Base-by-base conservation (phyloP, 1,140 invertebrate genomes). In the Glossosoma conforme region DNA sequence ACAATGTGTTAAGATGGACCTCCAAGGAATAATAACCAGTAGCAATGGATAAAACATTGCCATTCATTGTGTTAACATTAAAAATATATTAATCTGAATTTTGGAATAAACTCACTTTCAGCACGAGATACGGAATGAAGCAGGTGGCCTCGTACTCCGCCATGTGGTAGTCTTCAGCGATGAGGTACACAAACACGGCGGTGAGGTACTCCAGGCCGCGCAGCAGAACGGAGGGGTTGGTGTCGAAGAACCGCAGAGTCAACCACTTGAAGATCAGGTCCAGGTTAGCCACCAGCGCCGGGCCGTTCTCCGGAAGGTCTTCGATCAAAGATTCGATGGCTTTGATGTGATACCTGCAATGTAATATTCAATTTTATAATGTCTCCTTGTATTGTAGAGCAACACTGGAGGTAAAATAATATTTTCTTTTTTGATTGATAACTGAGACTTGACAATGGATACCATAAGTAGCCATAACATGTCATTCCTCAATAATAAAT, bases 181-280 rank as follows among this genome's bases (percentile, higher is more conserved):
- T 84, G 2, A 97, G 74, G 58, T 84, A 77, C 49, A 80, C 81
- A 66, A 98, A 96, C 14, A 97, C 84, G 22, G 79, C 69, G 45
- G 85, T 81, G 5, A 97, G 72, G 72, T 97, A 97, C 59, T 98
- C 95, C 40, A 99, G 72, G 35, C 89, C 91, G 78, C 94, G 95
- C 42, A 97, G 76, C 21, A 98, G 76, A 20, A 98, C 95, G 18
- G 93, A 94, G 14, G 96, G 95, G 77, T 98, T 99, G 8, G 96
- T 98, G 74, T 98, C 96, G 62, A 97, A 98, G 69, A 98, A 98
- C 55, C 95, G 76, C 11, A 98, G 67, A 0, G 94, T 97, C 51
- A 97, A 66, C 97, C 97, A 99, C 68, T 96, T 97, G 9, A 99
- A 75, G 49, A 98, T 86, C 30, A 99, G 73, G 76, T 99, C 97